Percentiles rank a stretch among this genome's conserved stretches.
phyloP scores from a whole-genome alignment of 1,140 invertebrate genomes.

The Pemphigus obesinymphae region DNA sequence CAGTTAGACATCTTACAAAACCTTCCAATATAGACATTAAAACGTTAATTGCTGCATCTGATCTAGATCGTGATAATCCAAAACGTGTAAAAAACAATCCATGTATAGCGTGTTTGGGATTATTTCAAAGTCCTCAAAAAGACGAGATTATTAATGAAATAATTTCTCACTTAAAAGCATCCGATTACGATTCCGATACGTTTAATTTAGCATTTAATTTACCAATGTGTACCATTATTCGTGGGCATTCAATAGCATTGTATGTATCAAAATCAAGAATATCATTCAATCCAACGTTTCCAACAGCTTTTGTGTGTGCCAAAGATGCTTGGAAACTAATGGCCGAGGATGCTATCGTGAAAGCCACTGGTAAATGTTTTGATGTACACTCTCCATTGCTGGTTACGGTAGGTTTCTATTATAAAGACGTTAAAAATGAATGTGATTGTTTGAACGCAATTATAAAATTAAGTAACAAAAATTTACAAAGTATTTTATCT shows the following conservation, averaged over 20 bases:
- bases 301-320: conserved; percentile 49
- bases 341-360: conserved; percentile 52
- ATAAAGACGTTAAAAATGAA: conserved; percentile 56
- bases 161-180: conserved; percentile 47
- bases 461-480: conserved; percentile 61
- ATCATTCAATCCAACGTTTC: conserved; percentile 43
- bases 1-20: conserved; percentile 15
- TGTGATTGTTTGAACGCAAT: conserved; percentile 57
- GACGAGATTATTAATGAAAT: conserved; percentile 53
- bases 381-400: conserved; percentile 55
- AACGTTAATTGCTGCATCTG: conserved; percentile 1
- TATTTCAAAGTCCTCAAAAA: conserved; percentile 57
- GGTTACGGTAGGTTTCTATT: conserved; percentile 54
- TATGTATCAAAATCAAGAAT: conserved; percentile 49
- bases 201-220: conserved; percentile 54
- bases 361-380: conserved; percentile 52
- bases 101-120: conserved; percentile 60
- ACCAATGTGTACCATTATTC: conserved; percentile 53
- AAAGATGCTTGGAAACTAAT: conserved; percentile 66
- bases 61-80: conserved; percentile 16
- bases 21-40: background rate
- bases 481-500: conserved; percentile 37
- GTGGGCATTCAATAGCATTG: conserved; percentile 54
- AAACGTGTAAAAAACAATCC: conserved; percentile 51
- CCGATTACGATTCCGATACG: conserved; percentile 52